Base-by-base conservation (phyloP, 2,888 invertebrate species). In the Nemotelus nigrinus region DNA sequence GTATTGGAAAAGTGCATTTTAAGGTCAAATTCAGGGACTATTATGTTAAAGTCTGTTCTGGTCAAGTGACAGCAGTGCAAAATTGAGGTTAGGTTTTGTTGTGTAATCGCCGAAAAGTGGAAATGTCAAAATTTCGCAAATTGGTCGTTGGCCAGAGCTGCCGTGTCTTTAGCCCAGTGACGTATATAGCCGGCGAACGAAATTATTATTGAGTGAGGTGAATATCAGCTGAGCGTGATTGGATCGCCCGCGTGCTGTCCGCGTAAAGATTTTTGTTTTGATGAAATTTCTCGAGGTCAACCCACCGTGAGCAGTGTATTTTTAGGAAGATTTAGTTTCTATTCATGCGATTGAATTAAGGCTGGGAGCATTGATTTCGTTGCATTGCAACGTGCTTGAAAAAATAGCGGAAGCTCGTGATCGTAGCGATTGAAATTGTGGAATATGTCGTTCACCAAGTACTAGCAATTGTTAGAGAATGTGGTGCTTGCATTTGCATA, bases 61-160 rank as follows among this genome's bases (percentile, higher is more conserved):
- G 64, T 76, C 55, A 65, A 76, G 55, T 53, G 65, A 76, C 65
- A 64, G 65, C 65, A 25, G 50, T n/a, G 63, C 68, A 76, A 63
- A 63, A 58, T 68, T 63, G 67, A 50, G 67, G 79, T 78, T 79
- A 78, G 78, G 67, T 76, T 60, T 67, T 77, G 77, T 79, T 77
- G 77, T 77, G 60, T 78, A 79, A 76, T 78, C 55, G 41, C 2
- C 64, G 45, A 58, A 68, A 1, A 44, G 76, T 76, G 65, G 77
- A 77, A 77, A 74, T 58, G 68, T 67, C 60, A 77, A 70, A 65
- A 74, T 10, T 63, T 63, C 50, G 74, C 74, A 39, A 74, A 74
- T 58, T 47, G 45, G 60, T 65, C 68, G 55, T 45, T 48, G 60
- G 25, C 41, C 55, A 41, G 78, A 41, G 74, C 58, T 78, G 43